Conservation (phyloP, 2,797 vertebrate species). For the Momotus momota region DNA sequence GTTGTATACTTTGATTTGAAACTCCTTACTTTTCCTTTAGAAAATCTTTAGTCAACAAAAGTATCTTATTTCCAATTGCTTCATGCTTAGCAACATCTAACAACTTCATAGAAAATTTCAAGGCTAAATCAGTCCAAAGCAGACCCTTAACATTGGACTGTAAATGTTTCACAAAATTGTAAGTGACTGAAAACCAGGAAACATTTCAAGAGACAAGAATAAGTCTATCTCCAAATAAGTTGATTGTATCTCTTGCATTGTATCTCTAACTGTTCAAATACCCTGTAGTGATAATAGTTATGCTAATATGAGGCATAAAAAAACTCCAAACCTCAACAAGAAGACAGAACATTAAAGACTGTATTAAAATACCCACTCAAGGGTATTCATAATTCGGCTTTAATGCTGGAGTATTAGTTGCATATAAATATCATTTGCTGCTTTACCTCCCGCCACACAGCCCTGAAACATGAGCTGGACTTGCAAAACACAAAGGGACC, state of each 20-base stretch:
- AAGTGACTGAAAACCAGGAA: background rate
- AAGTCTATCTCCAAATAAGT: background rate
- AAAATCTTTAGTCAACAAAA: background rate
- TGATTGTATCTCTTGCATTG: background rate
- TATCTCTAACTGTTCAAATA: background rate
- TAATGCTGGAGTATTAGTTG: background rate
- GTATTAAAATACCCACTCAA: background rate
- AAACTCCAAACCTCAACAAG: background rate
- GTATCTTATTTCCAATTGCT: background rate
- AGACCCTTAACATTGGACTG: background rate
- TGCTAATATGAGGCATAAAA: background rate
- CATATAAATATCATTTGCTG: background rate
- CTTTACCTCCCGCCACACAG: background rate
- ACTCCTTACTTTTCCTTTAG: background rate
- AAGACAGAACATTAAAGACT: background rate
- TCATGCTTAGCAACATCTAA: background rate
- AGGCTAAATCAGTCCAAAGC: background rate
- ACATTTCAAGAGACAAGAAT: background rate
- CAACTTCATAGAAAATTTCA: background rate
- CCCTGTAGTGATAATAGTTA: background rate
- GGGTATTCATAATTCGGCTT: background rate
- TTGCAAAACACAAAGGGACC: background rate
- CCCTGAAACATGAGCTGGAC: background rate
- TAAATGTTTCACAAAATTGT: background rate
- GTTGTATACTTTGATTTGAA: background rate